Evolutionary conservation across 30 jellyfish, hydroid and myxozoan genomes (phyloP).

Genomic region (Hydractinia symbiolongicarpus): DNA sequence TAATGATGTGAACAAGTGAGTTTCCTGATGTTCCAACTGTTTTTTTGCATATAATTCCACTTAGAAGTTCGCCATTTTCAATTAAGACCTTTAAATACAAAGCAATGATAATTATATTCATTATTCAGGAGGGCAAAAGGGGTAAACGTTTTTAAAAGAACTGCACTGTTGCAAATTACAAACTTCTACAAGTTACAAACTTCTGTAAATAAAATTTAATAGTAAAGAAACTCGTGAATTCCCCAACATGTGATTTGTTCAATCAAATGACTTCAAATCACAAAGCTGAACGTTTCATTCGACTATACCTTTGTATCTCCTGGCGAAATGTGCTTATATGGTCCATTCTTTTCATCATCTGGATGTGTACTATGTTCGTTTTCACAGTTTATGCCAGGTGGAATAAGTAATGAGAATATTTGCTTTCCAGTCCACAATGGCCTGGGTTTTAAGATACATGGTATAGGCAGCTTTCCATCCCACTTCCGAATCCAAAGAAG

Average conservation of each 20-base stretch:
- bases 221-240: no score
- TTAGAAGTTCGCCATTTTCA: slow-evolving; percentile 85
- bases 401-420: slow-evolving; percentile 86
- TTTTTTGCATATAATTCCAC: slow-evolving; percentile 93
- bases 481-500: slow-evolving; percentile 93
- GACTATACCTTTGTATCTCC: slow-evolving; percentile 91
- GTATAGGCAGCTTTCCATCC: slow-evolving; percentile 92
- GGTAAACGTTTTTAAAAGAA: no score
- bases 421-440: slow-evolving; percentile 99
- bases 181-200: no score
- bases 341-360: slow-evolving; percentile 93
- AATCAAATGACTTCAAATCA: no score
- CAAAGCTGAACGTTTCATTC: no score
- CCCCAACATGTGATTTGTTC: no score
- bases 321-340: slow-evolving; percentile 87
- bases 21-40: slow-evolving; percentile 97
- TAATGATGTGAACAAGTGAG: slow-evolving; percentile 87
- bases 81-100: slow-evolving; percentile 56
- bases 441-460: slow-evolving; percentile 90
- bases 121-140: no score
- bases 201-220: no score
- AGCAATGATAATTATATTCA: background rate
- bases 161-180: no score
- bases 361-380: slow-evolving; percentile 99
- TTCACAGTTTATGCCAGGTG: slow-evolving; percentile 78